Base-by-base conservation (phyloP, 1,140 invertebrate species). In the Coenobita brevimanus region DNA sequence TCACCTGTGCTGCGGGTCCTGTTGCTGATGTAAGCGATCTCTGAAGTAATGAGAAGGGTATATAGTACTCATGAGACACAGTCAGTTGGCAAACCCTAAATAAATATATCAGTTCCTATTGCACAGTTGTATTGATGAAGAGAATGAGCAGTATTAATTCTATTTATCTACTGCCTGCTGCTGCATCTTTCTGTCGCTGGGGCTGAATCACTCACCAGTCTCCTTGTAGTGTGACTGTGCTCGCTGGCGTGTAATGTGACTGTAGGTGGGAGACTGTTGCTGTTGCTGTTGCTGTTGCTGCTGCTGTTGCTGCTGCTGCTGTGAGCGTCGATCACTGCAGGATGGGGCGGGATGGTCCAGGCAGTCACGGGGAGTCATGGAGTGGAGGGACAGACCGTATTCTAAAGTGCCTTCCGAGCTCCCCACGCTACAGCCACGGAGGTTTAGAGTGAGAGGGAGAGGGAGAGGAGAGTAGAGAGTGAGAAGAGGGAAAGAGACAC, bases 321-420 rank as follows among this genome's bases (percentile, higher is more conserved):
- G 17, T 6, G 6, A 17, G 6, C 46, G 46, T 50, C 17, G 6
- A 50, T 17, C 17, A 17, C 46, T 8, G 46, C 6, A 17, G 6
- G 46, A 17, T 17, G 17, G 6, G 76, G 54, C 67, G 38, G 84
- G 84, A 27, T 80, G 84, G 76, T 87, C 84, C 27, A 87, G 76
- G 64, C 84, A 87, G 76, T 87, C 84, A 21, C 84, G 62, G 33
- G 84, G 84, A 13, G 84, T 87, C 62, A 87, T 38, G 43, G 84
- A 60, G 84, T 87, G 84, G 13, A 87, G 76, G 57, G 84, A 87
- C 62, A 87, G 84, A 87, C 84, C 84, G 38, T 87, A 87, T 76
- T 87, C 84, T 80, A 87, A 57, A 15, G 84, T 87, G 38, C 62
- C 84, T 38, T 87, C 84, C 33, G 84, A 87, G 54, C 84, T 87